Conservation (phyloP, 2,113 vertebrate species). For the Callopanchax toddi region DNA sequence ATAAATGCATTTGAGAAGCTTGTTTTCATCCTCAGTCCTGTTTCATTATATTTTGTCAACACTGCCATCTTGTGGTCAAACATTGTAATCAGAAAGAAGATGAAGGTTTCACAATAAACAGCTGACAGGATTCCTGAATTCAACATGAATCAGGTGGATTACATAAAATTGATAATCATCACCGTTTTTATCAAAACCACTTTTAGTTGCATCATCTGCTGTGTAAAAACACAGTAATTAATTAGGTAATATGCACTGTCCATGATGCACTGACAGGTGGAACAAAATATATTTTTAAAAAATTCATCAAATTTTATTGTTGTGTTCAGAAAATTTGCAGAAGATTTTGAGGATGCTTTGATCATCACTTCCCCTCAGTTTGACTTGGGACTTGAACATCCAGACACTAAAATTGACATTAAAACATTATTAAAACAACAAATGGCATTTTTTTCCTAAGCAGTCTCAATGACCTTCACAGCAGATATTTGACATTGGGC, state of each 20-base stretch:
- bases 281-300: too few relatives aligned
- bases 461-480: too few relatives aligned
- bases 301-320: too few relatives aligned
- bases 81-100: conserved; percentile 29
- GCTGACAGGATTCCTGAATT: neutral
- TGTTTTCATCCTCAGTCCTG: conserved; percentile 21
- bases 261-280: neutral
- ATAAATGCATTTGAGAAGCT: conserved; percentile 70
- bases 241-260: neutral
- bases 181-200: neutral
- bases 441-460: too few relatives aligned
- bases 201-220: neutral
- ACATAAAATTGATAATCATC: neutral
- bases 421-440: too few relatives aligned
- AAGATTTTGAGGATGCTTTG: too few relatives aligned
- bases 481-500: too few relatives aligned
- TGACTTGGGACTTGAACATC: too few relatives aligned
- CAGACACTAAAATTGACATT: too few relatives aligned
- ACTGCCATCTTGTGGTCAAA: conserved; percentile 67
- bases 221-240: neutral
- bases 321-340: neutral
- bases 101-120: neutral
- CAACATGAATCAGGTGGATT: neutral
- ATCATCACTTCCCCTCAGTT: too few relatives aligned
- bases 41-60: conserved; percentile 39